phyloP scores from a whole-genome alignment of 2,888 invertebrate species.

The Aromia moschata region DNA sequence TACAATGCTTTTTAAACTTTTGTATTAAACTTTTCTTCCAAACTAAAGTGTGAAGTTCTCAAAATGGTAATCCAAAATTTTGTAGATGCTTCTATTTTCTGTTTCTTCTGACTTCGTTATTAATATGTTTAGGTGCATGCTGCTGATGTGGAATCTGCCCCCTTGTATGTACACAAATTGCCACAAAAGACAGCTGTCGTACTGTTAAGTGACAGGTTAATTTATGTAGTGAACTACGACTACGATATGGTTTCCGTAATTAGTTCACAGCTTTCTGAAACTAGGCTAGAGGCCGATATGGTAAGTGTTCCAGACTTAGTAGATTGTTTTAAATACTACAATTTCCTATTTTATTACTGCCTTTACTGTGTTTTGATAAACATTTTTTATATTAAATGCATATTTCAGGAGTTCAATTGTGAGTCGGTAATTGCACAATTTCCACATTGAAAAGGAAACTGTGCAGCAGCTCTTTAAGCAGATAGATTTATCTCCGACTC shows the following conservation, averaged over 20 bases:
- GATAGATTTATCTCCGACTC: conserved; percentile 60
- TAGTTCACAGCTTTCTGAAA: conserved; percentile 69
- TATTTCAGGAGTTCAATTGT: conserved; percentile 66
- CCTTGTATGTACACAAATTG: conserved; percentile 75
- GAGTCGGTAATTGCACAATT: conserved; percentile 69
- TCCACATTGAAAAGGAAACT: conserved; percentile 64
- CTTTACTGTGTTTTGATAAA: too few relatives aligned
- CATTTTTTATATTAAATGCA: neutral
- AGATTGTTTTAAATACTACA: neutral
- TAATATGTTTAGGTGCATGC: conserved; percentile 69
- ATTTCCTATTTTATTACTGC: too few relatives aligned
- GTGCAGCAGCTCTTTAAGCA: conserved; percentile 65
- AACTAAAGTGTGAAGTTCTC: too few relatives aligned
- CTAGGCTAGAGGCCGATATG: conserved; percentile 64
- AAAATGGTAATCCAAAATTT: too few relatives aligned
- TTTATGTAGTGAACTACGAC: conserved; percentile 69
- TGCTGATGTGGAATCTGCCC: conserved; percentile 72
- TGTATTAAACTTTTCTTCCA: too few relatives aligned
- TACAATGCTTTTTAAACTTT: too few relatives aligned
- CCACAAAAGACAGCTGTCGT: conserved; percentile 70
- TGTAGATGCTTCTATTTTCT: too few relatives aligned
- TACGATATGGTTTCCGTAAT: conserved; percentile 65
- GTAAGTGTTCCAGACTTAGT: conserved; percentile 58
- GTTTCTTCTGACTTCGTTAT: too few relatives aligned
- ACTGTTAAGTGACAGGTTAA: conserved; percentile 73